These are phyloP conservation scores for Columba janthina DNA, from an alignment of 2,113 vertebrate species.

Conservation along the genomic window DNA sequence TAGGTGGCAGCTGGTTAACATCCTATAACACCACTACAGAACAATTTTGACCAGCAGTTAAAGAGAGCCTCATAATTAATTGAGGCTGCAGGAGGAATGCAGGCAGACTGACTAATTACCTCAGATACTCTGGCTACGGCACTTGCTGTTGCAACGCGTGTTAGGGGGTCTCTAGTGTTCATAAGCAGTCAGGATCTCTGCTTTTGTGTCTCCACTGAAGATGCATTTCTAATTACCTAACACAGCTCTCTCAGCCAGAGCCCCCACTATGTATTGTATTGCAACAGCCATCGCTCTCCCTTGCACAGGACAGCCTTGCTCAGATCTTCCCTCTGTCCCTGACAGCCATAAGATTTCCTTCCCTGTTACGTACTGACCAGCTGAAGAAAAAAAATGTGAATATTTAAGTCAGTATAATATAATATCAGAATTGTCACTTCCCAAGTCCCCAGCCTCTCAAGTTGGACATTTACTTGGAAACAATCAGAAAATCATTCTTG, in stretches of 20 bases:
- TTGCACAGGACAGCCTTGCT: not conserved
- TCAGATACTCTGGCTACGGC: not conserved
- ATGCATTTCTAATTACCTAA: not conserved
- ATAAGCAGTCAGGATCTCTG: not conserved
- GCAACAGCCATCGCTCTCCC: not conserved
- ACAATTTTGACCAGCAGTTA: not conserved
- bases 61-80: slow-evolving; percentile 32
- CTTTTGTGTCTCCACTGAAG: not conserved
- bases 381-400: not conserved
- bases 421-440: not conserved
- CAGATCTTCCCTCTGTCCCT: rapidly evolving
- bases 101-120: slow-evolving; percentile 32
- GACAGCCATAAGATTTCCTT: rapidly evolving
- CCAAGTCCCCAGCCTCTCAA: rapidly evolving
- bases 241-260: not conserved
- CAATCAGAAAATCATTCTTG: not conserved
- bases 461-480: not conserved
- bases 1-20: slow-evolving; percentile 41
- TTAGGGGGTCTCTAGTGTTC: not conserved
- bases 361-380: rapidly evolving
- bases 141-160: not conserved
- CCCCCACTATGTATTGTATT: rapidly evolving
- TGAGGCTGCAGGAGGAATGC: slow-evolving; percentile 7
- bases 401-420: not conserved
- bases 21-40: not conserved